A percentile compares a stretch with the other conserved stretches of the same genome.
Conservation (phyloP, 2,888 invertebrate genomes). For the Thysanoteuthis rhombus region DNA sequence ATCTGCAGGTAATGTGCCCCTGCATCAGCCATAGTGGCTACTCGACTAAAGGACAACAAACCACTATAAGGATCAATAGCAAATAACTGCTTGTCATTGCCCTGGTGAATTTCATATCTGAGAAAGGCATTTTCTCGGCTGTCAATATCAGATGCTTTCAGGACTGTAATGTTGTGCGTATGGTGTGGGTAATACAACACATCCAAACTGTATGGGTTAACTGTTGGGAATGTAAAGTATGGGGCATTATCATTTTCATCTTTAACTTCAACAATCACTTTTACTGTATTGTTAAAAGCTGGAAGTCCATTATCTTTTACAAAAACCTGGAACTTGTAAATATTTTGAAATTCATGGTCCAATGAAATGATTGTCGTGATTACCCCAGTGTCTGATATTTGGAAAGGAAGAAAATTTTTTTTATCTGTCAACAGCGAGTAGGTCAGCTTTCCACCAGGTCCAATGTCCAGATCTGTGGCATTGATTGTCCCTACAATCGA, state of each 20-base stretch:
- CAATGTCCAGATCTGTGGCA: neutral
- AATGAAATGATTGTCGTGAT: neutral
- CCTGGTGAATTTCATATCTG: neutral
- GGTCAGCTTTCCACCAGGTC: neutral
- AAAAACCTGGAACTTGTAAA: neutral
- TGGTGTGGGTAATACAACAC: neutral
- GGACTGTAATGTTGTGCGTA: neutral
- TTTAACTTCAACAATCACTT: neutral
- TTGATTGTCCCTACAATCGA: neutral
- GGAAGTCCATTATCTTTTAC: neutral
- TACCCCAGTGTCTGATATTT: neutral
- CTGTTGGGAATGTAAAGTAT: neutral
- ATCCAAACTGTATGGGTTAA: neutral
- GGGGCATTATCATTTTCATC: neutral
- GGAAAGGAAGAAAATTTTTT: neutral
- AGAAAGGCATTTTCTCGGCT: conserved; percentile 12
- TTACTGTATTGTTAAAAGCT: neutral
- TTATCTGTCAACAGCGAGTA: neutral
- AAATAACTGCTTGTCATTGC: neutral
- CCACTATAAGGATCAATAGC: neutral
- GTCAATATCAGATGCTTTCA: neutral
- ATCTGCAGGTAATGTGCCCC: neutral
- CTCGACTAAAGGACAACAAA: neutral
- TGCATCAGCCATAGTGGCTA: neutral
- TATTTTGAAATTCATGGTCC: neutral